phyloP scores from a whole-genome alignment of 2,888 invertebrate genomes.

The Geophilus truncorum region DNA sequence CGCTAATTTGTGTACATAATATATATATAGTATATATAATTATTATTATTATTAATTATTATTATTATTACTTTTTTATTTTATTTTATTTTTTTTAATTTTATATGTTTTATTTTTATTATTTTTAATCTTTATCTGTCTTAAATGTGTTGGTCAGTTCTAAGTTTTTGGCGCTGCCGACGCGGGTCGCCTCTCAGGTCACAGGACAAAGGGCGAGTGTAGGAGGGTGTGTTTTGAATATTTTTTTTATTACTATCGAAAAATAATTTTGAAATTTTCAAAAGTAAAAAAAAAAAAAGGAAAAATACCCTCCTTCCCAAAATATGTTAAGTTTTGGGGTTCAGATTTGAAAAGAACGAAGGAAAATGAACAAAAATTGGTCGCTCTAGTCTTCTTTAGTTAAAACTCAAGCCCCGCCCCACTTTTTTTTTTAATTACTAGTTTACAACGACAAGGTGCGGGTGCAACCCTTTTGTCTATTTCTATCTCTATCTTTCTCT shows the following conservation, averaged over 20 bases:
- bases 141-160: neutral
- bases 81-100: neutral
- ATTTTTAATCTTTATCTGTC: too few species aligned
- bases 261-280: slow-evolving; percentile 19
- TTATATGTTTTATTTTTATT: neutral
- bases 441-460: neutral
- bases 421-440: neutral
- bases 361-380: slow-evolving; percentile 8
- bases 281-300: neutral
- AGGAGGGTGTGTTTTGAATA: neutral
- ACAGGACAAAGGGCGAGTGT: slow-evolving; percentile 27
- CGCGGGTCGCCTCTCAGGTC: slow-evolving; percentile 27
- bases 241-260: neutral
- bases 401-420: neutral
- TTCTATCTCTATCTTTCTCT: slow-evolving; percentile 25
- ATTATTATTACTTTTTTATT: neutral
- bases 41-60: neutral
- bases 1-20: neutral
- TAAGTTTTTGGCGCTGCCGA: slow-evolving; percentile 22
- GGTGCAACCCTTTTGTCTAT: slow-evolving; percentile 18
- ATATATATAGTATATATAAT: too few species aligned
- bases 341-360: neutral
- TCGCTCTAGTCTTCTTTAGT: slow-evolving; percentile 22
- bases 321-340: slow-evolving; percentile 18
- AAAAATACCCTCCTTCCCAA: neutral